Evolutionary conservation across 1,140 invertebrate genomes (phyloP).

Genomic region (Sinonovacula constricta): DNA sequence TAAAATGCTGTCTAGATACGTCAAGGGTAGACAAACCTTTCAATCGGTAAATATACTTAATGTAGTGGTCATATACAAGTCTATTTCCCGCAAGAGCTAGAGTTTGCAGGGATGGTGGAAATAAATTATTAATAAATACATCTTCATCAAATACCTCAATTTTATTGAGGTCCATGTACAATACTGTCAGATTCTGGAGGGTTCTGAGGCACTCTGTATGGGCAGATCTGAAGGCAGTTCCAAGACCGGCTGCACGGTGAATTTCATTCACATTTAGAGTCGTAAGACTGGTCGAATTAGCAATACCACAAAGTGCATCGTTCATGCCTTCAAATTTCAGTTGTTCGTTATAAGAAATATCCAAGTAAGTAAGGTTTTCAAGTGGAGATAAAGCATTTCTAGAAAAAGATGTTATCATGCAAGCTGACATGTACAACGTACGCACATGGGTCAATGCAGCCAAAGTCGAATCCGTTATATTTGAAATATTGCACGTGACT

Average conservation of each 20-base stretch:
- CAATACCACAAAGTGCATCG: constrained; percentile 14
- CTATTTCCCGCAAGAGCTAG: constrained; percentile 35
- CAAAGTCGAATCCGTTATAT: no score
- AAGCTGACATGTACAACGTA: no score
- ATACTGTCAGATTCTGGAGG: not conserved
- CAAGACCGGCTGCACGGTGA: not conserved
- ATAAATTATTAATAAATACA: not conserved
- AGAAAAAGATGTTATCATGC: no score
- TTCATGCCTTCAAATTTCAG: constrained; percentile 46
- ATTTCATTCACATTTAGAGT: constrained; percentile 30
- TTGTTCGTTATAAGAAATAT: constrained; percentile 31
- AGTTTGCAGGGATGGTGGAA: constrained; percentile 1
- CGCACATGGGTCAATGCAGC: no score
- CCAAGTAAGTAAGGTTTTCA: not conserved
- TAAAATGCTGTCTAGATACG: constrained; percentile 36
- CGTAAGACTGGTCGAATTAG: constrained; percentile 10
- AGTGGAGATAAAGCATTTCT: constrained; percentile 25
- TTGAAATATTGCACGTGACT: no score
- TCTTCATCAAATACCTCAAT: constrained; percentile 41
- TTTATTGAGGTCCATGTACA: constrained; percentile 40
- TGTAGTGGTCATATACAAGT: constrained; percentile 9
- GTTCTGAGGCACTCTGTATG: constrained; percentile 33
- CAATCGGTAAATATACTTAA: not conserved
- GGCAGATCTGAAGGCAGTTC: not conserved
- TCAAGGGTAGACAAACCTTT: constrained; percentile 8